These are phyloP conservation scores for Nestor notabilis DNA, from an alignment of 2,113 vertebrate genomes.

Conservation along the genomic window DNA sequence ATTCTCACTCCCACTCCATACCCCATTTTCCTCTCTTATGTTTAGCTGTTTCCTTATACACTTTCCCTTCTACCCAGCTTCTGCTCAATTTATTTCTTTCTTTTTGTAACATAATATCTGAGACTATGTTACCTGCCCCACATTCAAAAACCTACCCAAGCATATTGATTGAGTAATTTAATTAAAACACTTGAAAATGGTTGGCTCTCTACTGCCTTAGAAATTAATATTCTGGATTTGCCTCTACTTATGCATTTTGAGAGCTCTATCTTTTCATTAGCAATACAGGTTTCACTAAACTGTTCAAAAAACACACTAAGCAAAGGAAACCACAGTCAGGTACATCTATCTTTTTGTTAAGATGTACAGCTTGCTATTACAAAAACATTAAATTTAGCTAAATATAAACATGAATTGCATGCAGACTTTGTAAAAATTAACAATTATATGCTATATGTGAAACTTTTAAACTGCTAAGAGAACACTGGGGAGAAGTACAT, in stretches of 20 bases:
- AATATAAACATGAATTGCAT: neutral
- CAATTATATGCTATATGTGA: neutral
- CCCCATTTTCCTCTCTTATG: neutral
- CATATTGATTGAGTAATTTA: neutral
- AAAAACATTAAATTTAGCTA: neutral
- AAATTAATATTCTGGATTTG: neutral
- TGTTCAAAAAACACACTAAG: neutral
- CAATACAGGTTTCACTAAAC: neutral
- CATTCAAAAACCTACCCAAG: neutral
- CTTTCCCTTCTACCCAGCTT: neutral
- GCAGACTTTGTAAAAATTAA: neutral
- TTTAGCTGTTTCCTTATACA: neutral
- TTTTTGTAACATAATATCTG: neutral
- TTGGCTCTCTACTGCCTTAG: neutral
- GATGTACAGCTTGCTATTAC: neutral
- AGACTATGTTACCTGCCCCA: neutral
- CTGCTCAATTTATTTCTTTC: neutral
- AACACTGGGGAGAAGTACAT: neutral
- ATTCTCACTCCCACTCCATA: neutral
- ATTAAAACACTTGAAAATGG: neutral
- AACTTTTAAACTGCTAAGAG: neutral
- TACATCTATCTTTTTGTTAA: neutral
- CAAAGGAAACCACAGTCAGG: neutral
- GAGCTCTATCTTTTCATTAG: neutral
- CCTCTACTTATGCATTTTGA: neutral